Base-by-base conservation (phyloP, 2,888 invertebrate genomes). In the Caenorhabditis panamensis region DNA sequence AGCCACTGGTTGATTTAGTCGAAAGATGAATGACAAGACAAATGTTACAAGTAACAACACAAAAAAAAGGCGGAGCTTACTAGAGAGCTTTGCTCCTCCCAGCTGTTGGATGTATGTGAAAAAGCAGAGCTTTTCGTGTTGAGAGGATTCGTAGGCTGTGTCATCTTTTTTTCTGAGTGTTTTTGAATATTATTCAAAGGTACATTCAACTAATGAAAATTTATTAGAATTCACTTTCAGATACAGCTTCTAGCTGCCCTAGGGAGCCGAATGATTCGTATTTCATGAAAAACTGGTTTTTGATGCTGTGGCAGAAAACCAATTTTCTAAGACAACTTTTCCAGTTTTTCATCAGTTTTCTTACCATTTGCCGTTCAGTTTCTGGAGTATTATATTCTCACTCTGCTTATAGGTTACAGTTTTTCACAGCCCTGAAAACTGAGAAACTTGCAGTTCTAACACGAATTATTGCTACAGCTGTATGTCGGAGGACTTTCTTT, bases 401-500 rank as follows among this genome's bases (percentile, higher is more conserved):
- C 18, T 54, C 72, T 0, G 72, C 56, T n/a, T 63, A 72, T 56
- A 56, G 63, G 72, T 62, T n/a, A 51, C 5, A 11, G 22, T 8
- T 36, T 22, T 24, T 16, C 16, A 26, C 20, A 18, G 8, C 18
- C 5, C 36, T 31, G 16, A 13, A 4, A 28, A 49, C n/a, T n/a
- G n/a, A n/a, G n/a, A n/a, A 31, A 31, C 11, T 68, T 77, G 13
- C 64, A 80, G 80, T 37, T 31, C 62, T 3, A 47, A 77, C 1
- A 81, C 83, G 18, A 85, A 87, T 47, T 87, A 88, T 56, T 90
- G 90, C 80, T 90, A 89, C 82, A 88, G 88, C 54, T 90, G 90
- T 79, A 90, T 90, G 90, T 89, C 89, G 9, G 86, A 88, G 82
- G 89, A 90, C 47, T 90, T 90, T 69, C 81, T 87, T 49, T 61